phyloP scores from a whole-genome alignment of 2,113 vertebrate genomes.

The Alethe castanea region DNA sequence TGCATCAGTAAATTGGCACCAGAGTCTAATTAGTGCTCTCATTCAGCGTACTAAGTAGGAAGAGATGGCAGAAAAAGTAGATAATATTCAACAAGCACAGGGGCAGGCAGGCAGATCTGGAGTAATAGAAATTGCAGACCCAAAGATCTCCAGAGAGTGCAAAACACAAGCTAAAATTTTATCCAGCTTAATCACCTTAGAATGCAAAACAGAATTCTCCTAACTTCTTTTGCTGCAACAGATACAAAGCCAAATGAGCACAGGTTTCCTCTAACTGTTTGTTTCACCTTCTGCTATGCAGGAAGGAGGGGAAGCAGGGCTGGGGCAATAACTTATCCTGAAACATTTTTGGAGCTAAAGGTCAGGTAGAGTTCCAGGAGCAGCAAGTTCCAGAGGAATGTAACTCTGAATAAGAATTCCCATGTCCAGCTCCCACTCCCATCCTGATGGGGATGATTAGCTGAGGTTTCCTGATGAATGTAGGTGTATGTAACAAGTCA shows the following conservation, averaged over 20 bases:
- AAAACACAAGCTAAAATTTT: conserved; percentile 29
- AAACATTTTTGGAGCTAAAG: conserved; percentile 45
- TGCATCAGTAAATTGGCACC: conserved; percentile 56
- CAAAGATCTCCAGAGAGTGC: neutral
- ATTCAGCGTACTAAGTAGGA: conserved; percentile 33
- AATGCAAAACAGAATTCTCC: conserved; percentile 2
- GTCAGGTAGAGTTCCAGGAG: conserved; percentile 47
- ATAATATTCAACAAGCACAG: conserved; percentile 20
- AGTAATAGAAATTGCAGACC: conserved; percentile 27
- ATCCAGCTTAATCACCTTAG: conserved; percentile 3
- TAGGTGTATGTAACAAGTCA: conserved; percentile 2
- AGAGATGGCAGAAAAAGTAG: conserved; percentile 25
- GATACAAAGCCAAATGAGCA: neutral
- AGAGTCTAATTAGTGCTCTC: conserved; percentile 39
- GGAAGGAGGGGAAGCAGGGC: neutral
- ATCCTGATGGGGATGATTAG: conserved; percentile 22
- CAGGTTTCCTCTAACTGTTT: neutral
- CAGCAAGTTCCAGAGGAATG: conserved; percentile 16
- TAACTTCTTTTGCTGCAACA: neutral
- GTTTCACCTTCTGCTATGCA: neutral
- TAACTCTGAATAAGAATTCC: conserved; percentile 15
- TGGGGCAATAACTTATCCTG: conserved; percentile 20
- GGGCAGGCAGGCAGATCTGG: conserved; percentile 23
- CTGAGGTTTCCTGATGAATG: conserved; percentile 29
- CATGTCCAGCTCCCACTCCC: conserved; percentile 34